A percentile compares a stretch with the other conserved stretches of the same genome.
phyloP scores from a whole-genome alignment of 2,113 vertebrate genomes.

The Neomonachus schauinslandi region DNA sequence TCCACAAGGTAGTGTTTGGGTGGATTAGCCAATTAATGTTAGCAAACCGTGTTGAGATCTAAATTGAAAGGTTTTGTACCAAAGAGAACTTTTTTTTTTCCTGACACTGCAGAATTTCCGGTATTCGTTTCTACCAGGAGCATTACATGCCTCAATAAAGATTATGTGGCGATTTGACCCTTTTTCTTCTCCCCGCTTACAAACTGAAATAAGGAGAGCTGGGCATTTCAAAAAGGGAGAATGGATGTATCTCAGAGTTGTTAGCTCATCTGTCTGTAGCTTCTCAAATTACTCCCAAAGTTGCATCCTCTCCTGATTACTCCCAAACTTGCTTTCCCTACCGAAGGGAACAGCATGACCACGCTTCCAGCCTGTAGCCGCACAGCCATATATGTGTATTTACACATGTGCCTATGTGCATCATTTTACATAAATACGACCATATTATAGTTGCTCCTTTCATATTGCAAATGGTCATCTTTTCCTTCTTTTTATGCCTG shows the following conservation, averaged over 20 bases:
- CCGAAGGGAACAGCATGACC: accelerated
- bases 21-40: background rate
- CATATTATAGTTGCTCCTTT: background rate
- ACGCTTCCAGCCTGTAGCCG: accelerated
- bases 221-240: background rate
- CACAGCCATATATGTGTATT: accelerated
- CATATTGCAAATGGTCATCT: too few species aligned
- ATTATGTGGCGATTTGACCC: background rate
- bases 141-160: accelerated
- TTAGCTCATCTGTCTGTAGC: background rate
- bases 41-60: background rate
- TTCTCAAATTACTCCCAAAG: background rate
- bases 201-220: background rate
- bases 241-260: accelerated
- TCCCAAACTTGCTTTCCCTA: background rate
- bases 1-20: background rate
- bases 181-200: background rate
- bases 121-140: background rate
- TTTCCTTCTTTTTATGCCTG: too few species aligned
- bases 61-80: background rate
- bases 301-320: background rate
- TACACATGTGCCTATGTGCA: accelerated
- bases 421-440: accelerated
- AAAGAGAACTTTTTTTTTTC: background rate
- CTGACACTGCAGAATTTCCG: background rate